Evolutionary conservation across 2,888 invertebrate species (phyloP).

Genomic region (Poecilobothrus nobilitatus): DNA sequence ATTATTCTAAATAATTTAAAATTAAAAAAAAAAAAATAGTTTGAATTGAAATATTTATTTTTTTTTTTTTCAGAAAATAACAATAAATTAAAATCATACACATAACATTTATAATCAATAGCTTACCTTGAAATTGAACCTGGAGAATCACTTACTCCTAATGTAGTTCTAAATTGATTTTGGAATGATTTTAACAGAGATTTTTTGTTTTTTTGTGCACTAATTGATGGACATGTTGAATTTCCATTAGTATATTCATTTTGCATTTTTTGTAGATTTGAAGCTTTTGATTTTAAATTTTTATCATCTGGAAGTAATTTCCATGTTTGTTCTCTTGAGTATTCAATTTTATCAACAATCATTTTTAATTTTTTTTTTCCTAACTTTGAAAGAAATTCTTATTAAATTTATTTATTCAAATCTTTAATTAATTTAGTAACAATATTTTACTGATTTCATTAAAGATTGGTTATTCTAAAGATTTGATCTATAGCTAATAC

Average conservation of each 20-base stretch:
- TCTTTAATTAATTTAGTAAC: no score
- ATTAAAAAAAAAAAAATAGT: background rate
- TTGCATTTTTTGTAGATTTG: conserved; percentile 34
- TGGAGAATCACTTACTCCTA: conserved; percentile 44
- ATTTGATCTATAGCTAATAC: no score
- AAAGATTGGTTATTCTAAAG: no score
- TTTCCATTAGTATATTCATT: conserved; percentile 30
- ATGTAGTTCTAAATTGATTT: conserved; percentile 40
- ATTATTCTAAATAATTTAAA: no score
- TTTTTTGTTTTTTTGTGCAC: conserved; percentile 35
- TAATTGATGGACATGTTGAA: conserved; percentile 25
- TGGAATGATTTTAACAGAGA: conserved; percentile 43
- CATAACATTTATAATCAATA: no score
- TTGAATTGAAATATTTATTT: background rate
- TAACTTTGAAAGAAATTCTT: no score
- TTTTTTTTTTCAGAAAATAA: no score
- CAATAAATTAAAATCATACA: no score
- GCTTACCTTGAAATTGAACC: conserved; percentile 42
- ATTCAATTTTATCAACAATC: conserved; percentile 39
- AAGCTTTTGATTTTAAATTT: conserved; percentile 29
- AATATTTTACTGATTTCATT: no score
- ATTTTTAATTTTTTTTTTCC: conserved; percentile 25
- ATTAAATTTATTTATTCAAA: no score
- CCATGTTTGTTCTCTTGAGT: conserved; percentile 40
- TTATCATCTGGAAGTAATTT: conserved; percentile 39